These are phyloP conservation scores for Drosophila colorata DNA, from an alignment of 2,888 invertebrate genomes.

Conservation along the genomic window DNA sequence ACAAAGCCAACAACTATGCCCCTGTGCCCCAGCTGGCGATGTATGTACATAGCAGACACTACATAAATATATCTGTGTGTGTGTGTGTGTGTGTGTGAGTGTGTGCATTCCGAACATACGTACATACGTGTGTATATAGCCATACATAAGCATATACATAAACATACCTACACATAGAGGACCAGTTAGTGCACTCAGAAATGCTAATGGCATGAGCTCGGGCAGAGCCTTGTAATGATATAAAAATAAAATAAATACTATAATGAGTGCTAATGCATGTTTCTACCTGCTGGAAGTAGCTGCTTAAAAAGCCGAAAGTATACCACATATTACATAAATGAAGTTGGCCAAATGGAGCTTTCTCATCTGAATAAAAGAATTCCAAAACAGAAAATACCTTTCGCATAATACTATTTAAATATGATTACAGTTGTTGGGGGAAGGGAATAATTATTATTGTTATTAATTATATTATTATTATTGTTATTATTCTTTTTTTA, in stretches of 20 bases:
- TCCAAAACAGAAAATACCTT: too few relatives aligned
- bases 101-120: not conserved
- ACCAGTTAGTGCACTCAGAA: conserved; percentile 18
- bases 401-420: too few relatives aligned
- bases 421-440: too few relatives aligned
- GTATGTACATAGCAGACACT: conserved; percentile 14
- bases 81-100: not conserved
- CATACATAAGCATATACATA: conserved; percentile 3
- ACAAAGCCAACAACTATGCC: conserved; percentile 57
- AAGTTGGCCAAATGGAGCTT: not conserved
- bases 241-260: conserved; percentile 30
- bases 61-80: conserved; percentile 8
- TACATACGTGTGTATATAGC: not conserved
- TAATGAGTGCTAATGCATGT: conserved; percentile 53
- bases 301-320: conserved; percentile 4
- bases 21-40: conserved; percentile 21
- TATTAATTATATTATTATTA: too few relatives aligned
- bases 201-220: conserved; percentile 25
- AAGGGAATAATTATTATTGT: too few relatives aligned
- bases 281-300: not conserved
- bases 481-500: too few relatives aligned
- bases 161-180: conserved; percentile 16
- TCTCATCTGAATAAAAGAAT: too few relatives aligned
- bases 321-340: conserved; percentile 5
- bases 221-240: conserved; percentile 24